Evolutionary conservation across 2,113 vertebrate genomes (phyloP).

Genomic region (Nipponia nippon): DNA sequence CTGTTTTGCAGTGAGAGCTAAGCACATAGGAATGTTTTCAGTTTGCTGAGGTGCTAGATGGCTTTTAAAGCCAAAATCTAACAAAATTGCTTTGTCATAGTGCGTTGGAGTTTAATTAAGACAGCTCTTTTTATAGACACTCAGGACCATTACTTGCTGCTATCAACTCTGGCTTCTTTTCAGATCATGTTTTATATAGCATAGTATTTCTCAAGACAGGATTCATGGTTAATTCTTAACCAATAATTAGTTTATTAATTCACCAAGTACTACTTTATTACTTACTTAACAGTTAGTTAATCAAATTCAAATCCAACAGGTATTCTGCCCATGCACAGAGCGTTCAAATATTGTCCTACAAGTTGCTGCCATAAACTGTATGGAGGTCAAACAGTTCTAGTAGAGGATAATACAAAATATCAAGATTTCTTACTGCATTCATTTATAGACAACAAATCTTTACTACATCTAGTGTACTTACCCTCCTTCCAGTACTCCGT

Average conservation of each 20-base stretch:
- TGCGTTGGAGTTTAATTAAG: constrained; percentile 10
- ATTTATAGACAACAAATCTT: neutral
- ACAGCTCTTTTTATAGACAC: neutral
- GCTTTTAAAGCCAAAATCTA: neutral
- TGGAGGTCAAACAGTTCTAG: neutral
- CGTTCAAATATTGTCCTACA: neutral
- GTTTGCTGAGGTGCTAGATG: neutral
- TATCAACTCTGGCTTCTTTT: neutral
- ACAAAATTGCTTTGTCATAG: neutral
- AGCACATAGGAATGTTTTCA: neutral
- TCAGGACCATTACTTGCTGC: neutral
- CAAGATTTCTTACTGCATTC: neutral
- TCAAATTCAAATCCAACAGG: constrained; percentile 4
- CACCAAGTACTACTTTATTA: constrained; percentile 1
- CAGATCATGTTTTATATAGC: constrained; percentile 22
- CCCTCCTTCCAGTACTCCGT: neutral
- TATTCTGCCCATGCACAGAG: neutral
- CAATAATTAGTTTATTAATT: constrained; percentile 49
- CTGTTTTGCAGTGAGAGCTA: neutral
- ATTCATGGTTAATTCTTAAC: constrained; percentile 45
- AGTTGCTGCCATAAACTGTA: neutral
- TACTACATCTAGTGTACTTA: neutral
- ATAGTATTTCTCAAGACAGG: constrained; percentile 12
- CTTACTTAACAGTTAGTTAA: constrained; percentile 34
- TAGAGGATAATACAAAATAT: neutral